phyloP scores from a whole-genome alignment of 1,140 invertebrate genomes.

The Zaprionus taronus region DNA sequence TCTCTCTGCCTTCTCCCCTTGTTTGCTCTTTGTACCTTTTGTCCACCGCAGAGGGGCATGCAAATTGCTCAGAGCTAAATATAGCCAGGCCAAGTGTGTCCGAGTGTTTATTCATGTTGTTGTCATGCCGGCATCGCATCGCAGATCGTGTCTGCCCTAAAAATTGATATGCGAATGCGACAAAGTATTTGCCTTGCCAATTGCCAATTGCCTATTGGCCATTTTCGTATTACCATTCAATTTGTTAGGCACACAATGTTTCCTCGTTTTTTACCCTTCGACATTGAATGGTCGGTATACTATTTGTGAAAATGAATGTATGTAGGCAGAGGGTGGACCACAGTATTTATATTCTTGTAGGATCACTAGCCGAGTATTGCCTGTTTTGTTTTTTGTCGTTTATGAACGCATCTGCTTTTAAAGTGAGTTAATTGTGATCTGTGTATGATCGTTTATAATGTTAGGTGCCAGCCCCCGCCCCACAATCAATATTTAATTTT shows the following conservation, averaged over 20 bases:
- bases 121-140: constrained; percentile 25
- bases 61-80: constrained; percentile 53
- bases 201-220: constrained; percentile 3
- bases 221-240: constrained; percentile 1
- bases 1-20: not conserved
- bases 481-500: no score
- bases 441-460: no score
- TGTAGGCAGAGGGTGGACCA: no score
- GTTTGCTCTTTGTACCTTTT: not conserved
- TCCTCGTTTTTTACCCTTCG: no score
- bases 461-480: no score
- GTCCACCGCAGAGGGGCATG: constrained; percentile 26
- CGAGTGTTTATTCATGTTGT: constrained; percentile 24
- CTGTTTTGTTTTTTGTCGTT: no score
- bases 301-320: no score
- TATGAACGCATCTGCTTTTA: no score
- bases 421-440: no score
- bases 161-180: constrained; percentile 11
- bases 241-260: constrained; percentile 6
- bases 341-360: no score
- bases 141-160: constrained; percentile 10
- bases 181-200: not conserved
- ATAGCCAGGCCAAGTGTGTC: constrained; percentile 25
- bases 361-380: no score
- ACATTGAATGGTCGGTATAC: no score